phyloP scores from a whole-genome alignment of 2,113 vertebrate genomes.

The Lutjanus erythropterus region DNA sequence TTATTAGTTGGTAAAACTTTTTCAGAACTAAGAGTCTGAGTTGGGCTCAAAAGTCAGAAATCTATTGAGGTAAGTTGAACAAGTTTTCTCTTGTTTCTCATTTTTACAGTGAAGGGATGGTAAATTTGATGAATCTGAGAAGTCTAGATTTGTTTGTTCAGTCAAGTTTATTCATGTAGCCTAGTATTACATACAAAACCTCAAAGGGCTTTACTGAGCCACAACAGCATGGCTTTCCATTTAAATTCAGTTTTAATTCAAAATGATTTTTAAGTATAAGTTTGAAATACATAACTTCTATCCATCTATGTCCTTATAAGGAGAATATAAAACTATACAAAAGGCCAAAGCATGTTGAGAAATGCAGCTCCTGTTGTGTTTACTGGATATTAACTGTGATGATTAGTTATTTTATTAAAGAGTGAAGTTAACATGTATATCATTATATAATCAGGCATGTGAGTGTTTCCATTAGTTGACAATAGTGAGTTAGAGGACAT shows the following conservation, averaged over 20 bases:
- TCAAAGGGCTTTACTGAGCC: constrained; percentile 6
- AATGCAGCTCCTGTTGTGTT: constrained; percentile 10
- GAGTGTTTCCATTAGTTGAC: constrained; percentile 1
- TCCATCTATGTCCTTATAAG: not conserved
- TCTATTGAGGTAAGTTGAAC: too few species aligned
- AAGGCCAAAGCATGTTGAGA: not conserved
- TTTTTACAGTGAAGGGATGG: too few species aligned
- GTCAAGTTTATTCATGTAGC: constrained; percentile 1
- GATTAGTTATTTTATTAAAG: constrained; percentile 10
- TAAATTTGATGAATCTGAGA: too few species aligned
- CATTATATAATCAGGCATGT: constrained; percentile 1
- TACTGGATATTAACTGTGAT: not conserved
- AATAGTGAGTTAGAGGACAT: constrained; percentile 37
- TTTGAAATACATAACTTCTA: not conserved
- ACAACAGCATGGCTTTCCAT: not conserved
- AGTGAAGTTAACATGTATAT: not conserved
- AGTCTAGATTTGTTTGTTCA: not conserved
- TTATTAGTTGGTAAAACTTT: too few species aligned
- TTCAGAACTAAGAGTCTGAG: too few species aligned
- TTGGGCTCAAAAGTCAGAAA: too few species aligned
- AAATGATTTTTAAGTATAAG: not conserved
- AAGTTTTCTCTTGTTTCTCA: too few species aligned
- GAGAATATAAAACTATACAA: not conserved
- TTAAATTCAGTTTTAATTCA: not conserved
- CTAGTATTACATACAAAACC: not conserved